phyloP scores from a whole-genome alignment of 2,113 vertebrate species.

The Gorilla gorilla region DNA sequence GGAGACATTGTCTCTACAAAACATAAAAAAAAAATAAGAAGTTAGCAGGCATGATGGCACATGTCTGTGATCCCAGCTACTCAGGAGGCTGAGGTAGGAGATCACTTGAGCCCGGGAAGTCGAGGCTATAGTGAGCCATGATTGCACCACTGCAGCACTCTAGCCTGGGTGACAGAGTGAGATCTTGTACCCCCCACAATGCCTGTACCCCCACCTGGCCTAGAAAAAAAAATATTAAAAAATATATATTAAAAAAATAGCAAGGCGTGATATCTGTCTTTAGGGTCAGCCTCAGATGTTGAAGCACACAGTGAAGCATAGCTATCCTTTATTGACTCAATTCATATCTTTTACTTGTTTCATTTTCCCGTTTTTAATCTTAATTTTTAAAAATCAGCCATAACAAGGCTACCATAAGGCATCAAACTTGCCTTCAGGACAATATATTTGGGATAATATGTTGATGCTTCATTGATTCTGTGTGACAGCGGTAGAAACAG shows the following conservation, averaged over 20 bases:
- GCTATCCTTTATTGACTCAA: conserved; percentile 19
- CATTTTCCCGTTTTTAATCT: conserved; percentile 57
- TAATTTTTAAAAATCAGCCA: conserved; percentile 59
- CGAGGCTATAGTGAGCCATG: no score
- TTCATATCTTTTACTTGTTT: conserved; percentile 49
- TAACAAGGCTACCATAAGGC: conserved; percentile 54
- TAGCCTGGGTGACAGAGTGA: no score
- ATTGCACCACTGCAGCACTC: no score
- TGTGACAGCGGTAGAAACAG: conserved; percentile 6
- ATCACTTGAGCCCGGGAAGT: no score
- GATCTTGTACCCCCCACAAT: no score
- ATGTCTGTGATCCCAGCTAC: no score
- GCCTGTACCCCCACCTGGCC: no score
- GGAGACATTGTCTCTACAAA: no score
- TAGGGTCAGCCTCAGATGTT: neutral
- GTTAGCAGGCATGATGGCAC: no score
- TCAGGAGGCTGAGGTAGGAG: no score
- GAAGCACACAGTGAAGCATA: neutral
- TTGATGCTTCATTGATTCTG: conserved; percentile 65
- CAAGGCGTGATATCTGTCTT: neutral
- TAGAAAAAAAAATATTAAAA: neutral
- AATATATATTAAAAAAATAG: neutral
- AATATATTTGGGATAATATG: conserved; percentile 52
- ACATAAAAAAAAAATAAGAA: no score
- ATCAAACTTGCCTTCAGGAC: conserved; percentile 21